Evolutionary conservation across 2,113 vertebrate species (phyloP), one percentile per base, ranked within the genome.

Genomic region (Sarotherodon lohbergeri): DNA sequence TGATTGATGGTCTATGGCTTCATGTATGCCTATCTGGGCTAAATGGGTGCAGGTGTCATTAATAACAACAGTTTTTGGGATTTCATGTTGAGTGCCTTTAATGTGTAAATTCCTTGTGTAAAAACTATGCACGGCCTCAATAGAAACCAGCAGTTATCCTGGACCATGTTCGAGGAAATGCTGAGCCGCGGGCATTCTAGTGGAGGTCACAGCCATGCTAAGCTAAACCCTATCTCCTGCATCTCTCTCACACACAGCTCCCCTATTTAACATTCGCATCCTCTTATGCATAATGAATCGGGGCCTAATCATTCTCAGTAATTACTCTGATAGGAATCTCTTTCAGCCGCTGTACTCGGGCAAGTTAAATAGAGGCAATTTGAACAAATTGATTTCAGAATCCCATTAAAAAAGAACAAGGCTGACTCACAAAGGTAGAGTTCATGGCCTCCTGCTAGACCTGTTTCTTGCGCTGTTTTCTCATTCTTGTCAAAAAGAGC

Each of bases 301-400:
- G 43, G 90, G 76, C 84, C 86, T 90, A 94, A 94, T 96, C 92
- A 91, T 94, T 97, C 93, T 92, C 92, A 86, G 95, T 95, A 94
- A 96, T 96, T 96, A 95, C 93, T 10, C 12, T 24, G 96, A 96
- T 96, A 96, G 88, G 43, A 91, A 96, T 96, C 95, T 95, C 90
- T 89, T 88, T 87, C 68, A 86, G 88, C 88, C 76, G 82, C 85
- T 92, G 92, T 91, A 94, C 89, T 93, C 73, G 84, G 88, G 91
- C 56, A 94, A 95, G 94, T 92, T 94, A 95, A 96, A 96, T 95
- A 89, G 94, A 94, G 91, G 95, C 93, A 95, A 96, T 96, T 97
- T 96, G 93, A 93, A 94, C 93, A 96, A 95, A 96, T 95, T 94
- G 94, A 97, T 97, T 94, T 94, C 86, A 95, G 93, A 95, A 96